Evolutionary conservation across 2,797 vertebrate genomes (phyloP).

Genomic region (Alca torda): DNA sequence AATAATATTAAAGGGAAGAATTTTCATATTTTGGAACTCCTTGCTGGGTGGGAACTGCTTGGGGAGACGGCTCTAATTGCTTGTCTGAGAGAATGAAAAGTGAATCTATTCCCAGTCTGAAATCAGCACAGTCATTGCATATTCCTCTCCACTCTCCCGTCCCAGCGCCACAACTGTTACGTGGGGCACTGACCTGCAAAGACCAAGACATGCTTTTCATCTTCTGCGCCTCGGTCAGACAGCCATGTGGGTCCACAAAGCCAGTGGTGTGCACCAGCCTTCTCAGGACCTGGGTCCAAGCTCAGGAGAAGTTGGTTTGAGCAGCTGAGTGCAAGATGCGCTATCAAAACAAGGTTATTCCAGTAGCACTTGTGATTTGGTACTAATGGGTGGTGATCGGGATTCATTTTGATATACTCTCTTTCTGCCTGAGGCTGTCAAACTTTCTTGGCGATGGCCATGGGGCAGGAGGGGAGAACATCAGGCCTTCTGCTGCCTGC

Average conservation of each 20-base stretch:
- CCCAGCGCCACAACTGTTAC: not conserved
- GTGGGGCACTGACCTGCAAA: not conserved
- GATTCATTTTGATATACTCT: not conserved
- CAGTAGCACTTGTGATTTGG: not conserved
- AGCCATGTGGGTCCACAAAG: fast-evolving
- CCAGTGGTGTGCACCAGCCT: not conserved
- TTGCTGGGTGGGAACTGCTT: conserved; percentile 23
- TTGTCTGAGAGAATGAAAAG: conserved; percentile 11
- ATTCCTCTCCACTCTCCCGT: not conserved
- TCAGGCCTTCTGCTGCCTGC: not conserved
- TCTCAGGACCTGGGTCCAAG: not conserved
- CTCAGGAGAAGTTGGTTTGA: not conserved
- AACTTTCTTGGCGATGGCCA: not conserved
- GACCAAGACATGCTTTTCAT: not conserved
- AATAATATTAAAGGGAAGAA: conserved; percentile 16
- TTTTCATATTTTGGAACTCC: conserved; percentile 28
- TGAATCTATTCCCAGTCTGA: not conserved
- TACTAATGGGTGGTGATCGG: not conserved
- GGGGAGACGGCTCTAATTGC: conserved; percentile 30
- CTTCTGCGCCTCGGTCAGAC: not conserved
- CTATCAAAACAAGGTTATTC: not conserved
- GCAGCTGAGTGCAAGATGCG: not conserved
- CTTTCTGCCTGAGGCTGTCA: not conserved
- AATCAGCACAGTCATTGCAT: not conserved
- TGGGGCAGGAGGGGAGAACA: not conserved